Percentiles rank a stretch among this genome's conserved stretches.
Evolutionary conservation across 2,113 vertebrate genomes (phyloP).

Genomic region (Corythornis vintsioides): DNA sequence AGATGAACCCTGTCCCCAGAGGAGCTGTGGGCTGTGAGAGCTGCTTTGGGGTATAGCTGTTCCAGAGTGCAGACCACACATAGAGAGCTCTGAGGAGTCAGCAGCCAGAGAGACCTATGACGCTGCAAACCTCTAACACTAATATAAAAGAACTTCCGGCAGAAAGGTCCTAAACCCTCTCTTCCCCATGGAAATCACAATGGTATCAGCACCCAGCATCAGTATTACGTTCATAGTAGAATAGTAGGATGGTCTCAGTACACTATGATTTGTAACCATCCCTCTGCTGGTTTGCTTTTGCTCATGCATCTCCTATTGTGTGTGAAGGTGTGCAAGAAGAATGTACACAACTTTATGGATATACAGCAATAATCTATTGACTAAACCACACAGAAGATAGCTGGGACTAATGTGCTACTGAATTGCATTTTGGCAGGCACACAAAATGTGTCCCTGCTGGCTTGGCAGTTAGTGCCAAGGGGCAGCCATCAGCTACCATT

Average conservation of each 20-base stretch:
- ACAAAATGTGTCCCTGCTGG: background rate
- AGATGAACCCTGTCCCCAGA: background rate
- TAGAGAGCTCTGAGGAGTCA: background rate
- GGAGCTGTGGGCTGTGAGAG: background rate
- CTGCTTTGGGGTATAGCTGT: background rate
- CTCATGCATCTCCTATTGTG: background rate
- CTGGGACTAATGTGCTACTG: background rate
- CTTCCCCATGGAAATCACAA: background rate
- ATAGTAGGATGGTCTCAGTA: background rate
- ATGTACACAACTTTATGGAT: background rate
- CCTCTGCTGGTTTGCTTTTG: background rate
- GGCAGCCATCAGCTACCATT: background rate
- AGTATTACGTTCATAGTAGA: background rate
- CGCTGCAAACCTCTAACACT: background rate
- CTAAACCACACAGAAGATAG: background rate
- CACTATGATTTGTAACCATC: background rate
- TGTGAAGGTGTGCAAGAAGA: background rate
- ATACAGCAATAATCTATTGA: background rate
- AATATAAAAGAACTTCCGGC: background rate
- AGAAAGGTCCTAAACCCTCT: background rate
- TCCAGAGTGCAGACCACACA: background rate
- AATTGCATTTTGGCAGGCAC: background rate
- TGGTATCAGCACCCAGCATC: background rate
- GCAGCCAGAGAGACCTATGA: background rate
- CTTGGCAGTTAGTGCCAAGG: background rate